Conservation (phyloP, 2,113 vertebrate species). For the Patagioenas fasciata region DNA sequence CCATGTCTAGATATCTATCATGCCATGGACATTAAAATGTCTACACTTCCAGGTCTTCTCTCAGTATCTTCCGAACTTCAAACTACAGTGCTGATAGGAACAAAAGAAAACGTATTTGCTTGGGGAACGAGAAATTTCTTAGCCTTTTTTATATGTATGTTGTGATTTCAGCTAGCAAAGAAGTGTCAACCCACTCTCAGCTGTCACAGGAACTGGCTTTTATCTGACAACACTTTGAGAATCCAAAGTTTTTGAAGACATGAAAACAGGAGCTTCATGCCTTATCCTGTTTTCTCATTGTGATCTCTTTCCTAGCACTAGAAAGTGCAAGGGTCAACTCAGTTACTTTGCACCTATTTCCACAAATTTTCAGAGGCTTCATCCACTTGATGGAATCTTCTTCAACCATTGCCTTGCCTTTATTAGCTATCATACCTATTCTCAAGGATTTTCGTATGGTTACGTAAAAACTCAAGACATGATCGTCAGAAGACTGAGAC, state of each 20-base stretch:
- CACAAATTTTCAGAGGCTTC: background rate
- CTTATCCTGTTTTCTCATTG: background rate
- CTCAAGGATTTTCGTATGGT: background rate
- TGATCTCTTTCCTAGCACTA: background rate
- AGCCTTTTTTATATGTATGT: background rate
- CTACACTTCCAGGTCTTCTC: background rate
- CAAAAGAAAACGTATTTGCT: background rate
- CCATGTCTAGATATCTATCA: background rate
- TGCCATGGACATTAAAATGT: background rate
- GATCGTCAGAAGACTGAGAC: background rate
- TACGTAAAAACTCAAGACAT: background rate
- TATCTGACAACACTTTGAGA: background rate
- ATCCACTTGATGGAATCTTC: background rate
- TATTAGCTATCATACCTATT: background rate
- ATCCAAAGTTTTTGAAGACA: background rate
- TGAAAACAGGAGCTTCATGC: background rate
- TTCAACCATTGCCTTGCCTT: background rate
- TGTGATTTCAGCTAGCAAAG: constrained; percentile 6
- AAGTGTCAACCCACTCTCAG: background rate
- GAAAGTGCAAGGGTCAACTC: background rate
- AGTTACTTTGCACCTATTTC: background rate
- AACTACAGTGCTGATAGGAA: background rate
- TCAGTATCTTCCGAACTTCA: background rate
- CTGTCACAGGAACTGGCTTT: constrained; percentile 3
- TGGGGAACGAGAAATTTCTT: background rate